phyloP scores from a whole-genome alignment of 1,140 invertebrate genomes.

The Drosophila orena region DNA sequence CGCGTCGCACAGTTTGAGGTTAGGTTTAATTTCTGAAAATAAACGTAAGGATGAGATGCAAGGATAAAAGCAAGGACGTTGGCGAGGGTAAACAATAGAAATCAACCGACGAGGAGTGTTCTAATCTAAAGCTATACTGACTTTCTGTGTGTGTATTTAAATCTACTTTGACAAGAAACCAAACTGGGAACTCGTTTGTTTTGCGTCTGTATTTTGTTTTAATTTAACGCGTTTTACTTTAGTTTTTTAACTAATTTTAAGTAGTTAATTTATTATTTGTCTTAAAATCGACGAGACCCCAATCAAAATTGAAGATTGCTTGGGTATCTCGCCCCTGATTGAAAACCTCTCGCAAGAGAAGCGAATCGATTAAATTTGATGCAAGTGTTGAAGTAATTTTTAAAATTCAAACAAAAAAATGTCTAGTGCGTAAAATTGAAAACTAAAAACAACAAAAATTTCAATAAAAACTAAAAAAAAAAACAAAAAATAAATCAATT shows the following conservation, averaged over 20 bases:
- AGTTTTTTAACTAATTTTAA: conserved; percentile 84
- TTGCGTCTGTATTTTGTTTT: conserved; percentile 76
- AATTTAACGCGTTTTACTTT: conserved; percentile 74
- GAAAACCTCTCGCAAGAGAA: conserved; percentile 34
- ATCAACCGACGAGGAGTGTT: conserved; percentile 47
- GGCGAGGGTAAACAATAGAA: conserved; percentile 39
- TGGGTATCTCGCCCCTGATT: conserved; percentile 44
- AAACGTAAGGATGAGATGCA: neutral
- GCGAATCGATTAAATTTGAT: conserved; percentile 52
- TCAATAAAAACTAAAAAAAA: conserved; percentile 45
- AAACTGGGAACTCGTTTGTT: conserved; percentile 65
- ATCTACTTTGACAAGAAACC: conserved; percentile 54
- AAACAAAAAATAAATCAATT: conserved; percentile 15
- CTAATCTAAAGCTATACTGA: conserved; percentile 44
- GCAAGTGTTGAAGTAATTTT: conserved; percentile 63
- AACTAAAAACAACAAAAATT: conserved; percentile 60
- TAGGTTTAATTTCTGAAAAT: conserved; percentile 58
- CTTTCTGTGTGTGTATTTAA: conserved; percentile 57
- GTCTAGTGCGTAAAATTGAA: conserved; percentile 70
- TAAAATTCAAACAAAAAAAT: conserved; percentile 62
- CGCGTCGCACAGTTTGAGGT: conserved; percentile 36
- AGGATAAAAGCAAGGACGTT: conserved; percentile 16
- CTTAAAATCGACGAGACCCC: conserved; percentile 53
- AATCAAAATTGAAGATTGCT: conserved; percentile 53
- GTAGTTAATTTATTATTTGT: conserved; percentile 82